Evolutionary conservation across 2,888 invertebrate species (phyloP).

Genomic region (Megastigmus dorsalis): DNA sequence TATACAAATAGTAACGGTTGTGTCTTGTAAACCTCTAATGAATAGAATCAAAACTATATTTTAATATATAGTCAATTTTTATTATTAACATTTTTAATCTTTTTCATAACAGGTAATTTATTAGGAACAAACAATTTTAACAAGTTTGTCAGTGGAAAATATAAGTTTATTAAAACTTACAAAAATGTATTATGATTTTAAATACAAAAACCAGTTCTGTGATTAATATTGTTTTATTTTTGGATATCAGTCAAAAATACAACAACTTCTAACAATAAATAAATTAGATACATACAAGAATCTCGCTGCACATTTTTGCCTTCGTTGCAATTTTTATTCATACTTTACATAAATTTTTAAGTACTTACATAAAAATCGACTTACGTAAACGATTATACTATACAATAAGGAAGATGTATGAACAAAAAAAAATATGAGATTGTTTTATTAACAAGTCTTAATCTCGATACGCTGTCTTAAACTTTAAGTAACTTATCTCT

Average conservation of each 20-base stretch:
- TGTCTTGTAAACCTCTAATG: too few relatives aligned
- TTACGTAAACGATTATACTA: conserved; percentile 5
- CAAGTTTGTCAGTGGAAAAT: conserved; percentile 18
- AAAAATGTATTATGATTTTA: conserved; percentile 17
- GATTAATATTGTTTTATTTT: conserved; percentile 50
- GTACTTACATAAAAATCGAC: conserved; percentile 44
- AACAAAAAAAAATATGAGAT: conserved; percentile 30
- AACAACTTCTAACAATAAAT: conserved; percentile 51
- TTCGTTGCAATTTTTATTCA: conserved; percentile 39
- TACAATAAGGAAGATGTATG: conserved; percentile 28
- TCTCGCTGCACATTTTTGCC: conserved; percentile 35
- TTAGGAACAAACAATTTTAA: neutral
- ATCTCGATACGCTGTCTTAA: conserved; percentile 49
- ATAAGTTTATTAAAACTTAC: conserved; percentile 45
- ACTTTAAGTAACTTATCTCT: conserved; percentile 47
- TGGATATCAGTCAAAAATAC: conserved; percentile 50
- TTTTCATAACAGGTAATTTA: too few relatives aligned
- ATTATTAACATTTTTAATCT: too few relatives aligned
- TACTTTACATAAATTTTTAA: conserved; percentile 33
- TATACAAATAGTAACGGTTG: too few relatives aligned
- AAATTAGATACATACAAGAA: conserved; percentile 34
- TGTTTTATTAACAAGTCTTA: conserved; percentile 53
- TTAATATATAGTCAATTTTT: too few relatives aligned
- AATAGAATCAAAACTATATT: too few relatives aligned
- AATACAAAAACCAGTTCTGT: conserved; percentile 38